Evolutionary conservation across 2,113 vertebrate genomes (phyloP), one percentile per base, ranked within the genome.

Genomic region (Plecotus auritus): DNA sequence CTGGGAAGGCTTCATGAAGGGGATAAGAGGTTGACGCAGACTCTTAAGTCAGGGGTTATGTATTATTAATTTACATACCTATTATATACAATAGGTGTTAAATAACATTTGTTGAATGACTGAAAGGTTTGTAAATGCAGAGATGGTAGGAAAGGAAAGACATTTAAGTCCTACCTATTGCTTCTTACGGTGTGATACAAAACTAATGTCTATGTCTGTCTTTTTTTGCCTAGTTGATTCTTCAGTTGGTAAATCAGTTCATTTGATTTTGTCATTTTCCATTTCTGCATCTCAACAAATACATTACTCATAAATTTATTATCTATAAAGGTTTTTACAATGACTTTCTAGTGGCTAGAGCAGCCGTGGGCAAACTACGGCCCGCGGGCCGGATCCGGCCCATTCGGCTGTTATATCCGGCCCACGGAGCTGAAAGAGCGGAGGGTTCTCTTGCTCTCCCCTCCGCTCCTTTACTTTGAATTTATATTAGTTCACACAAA

Each of bases 261-360:
- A 86, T 92, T 95, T 85, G 30, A 56, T 94, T 85, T 51, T 80
- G 4, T 90, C 69, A 76, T 54, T 81, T 92, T 76, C 28, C 23
- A 66, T 64, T 90, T 92, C 70, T 96, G 32, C 14, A 90, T 88
- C 32, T 88, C 35, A 69, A 72, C 12, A 66, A 66, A 70, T 76
- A 69, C 7, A 54, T 80, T 83, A 61, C 86, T 67, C 91, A 72
- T 85, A 93, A 94, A 47, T 83, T 70, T 2, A 49, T 83, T 94
- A 49, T 40, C 93, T 93, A 67, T 26, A 72, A 81, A 84, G 20
- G 30, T 59, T 83, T 90, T 96, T 81, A 42, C 9, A n/a, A 9
- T 95, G 81, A 45, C 69, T 92, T 87, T 76, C 47, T 28, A 66
- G 28, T 72, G 59, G 28, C 35, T 80, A 28, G 49, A 9, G 9